Base-by-base conservation (phyloP, 1,140 invertebrate species). In the Heliconius eleuchia region DNA sequence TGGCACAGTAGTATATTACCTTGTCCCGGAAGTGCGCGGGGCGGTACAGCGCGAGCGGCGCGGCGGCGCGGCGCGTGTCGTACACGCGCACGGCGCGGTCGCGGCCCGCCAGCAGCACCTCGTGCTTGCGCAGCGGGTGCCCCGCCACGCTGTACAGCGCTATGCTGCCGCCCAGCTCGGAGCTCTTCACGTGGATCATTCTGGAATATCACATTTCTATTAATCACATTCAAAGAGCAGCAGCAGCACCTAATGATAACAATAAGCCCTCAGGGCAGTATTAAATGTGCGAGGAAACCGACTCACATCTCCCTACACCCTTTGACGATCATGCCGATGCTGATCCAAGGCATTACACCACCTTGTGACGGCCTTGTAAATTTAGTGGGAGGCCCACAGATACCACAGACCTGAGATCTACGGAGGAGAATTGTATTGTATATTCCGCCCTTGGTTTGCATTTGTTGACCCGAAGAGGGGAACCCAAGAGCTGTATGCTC, bases 101-200 rank as follows among this genome's bases (percentile, higher is more conserved):
- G 23, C 95, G 90, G 4, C 98, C 98, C 73, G 97, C 96, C 42
- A 99, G 96, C 89, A 97, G 97, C 92, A 99, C 97, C 94, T 99
- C 96, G 77, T 96, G 94, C 16, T 96, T 95, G 80, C 97, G 96
- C 71, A 96, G 93, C 11, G 98, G 98, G 96, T 99, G 97, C 46
- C 96, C 96, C 83, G 97, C 95, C 86, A 99, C 97, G 89, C 98
- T 98, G 93, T 98, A 99, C 70, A 99, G 93, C 27, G 97, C 95
- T 3, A 98, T 94, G 84, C 96, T 96, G 70, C 91, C 6, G 93
- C 92, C 46, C 71, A 52, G n/a, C 76, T 42, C 66, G 4, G 66
- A 27, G 76, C 37, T 95, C 92, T 76, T 96, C 95, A 97, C 96
- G 46, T 94, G 95, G 72, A 97, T 87, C 82, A 98, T 88, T 88